Percentiles rank a stretch among this genome's conserved stretches.
These are phyloP conservation scores for Yponomeuta malinellus DNA, from an alignment of 2,888 invertebrate species.

Conservation along the genomic window DNA sequence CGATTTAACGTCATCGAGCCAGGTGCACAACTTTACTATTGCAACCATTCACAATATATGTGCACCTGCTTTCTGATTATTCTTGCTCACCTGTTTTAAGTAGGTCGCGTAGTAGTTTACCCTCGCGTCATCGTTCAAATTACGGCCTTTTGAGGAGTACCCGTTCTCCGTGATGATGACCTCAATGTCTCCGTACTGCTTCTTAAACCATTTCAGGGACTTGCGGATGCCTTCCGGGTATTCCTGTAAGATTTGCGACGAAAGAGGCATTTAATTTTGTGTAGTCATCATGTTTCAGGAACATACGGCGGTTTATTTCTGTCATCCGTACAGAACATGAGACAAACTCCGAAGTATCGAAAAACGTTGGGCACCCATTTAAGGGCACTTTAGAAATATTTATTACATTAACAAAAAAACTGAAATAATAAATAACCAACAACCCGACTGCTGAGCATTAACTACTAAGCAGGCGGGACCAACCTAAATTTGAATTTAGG, in stretches of 20 bases:
- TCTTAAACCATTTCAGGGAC: conserved; percentile 51
- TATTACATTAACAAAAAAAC: no score
- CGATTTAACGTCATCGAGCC: no score
- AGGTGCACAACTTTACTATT: no score
- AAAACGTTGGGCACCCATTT: background rate
- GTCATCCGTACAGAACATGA: no score
- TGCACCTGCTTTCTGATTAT: no score
- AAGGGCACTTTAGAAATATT: background rate
- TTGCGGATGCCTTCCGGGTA: conserved; percentile 62
- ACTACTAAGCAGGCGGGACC: no score
- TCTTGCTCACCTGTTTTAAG: conserved; percentile 24
- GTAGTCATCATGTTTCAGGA: background rate
- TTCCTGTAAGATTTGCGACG: conserved; percentile 30
- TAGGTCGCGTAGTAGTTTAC: conserved; percentile 29
- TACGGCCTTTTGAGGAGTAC: conserved; percentile 27
- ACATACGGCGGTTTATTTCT: background rate
- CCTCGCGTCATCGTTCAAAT: conserved; percentile 35
- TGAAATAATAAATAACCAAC: no score
- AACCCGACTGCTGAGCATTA: no score
- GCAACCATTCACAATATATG: no score
- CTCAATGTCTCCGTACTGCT: conserved; percentile 48
- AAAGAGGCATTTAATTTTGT: background rate
- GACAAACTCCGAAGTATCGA: no score
- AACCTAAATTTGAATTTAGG: no score
- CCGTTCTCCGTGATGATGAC: conserved; percentile 64